These are phyloP conservation scores for Delphinus delphis DNA, from an alignment of 2,113 vertebrate genomes.

Conservation along the genomic window DNA sequence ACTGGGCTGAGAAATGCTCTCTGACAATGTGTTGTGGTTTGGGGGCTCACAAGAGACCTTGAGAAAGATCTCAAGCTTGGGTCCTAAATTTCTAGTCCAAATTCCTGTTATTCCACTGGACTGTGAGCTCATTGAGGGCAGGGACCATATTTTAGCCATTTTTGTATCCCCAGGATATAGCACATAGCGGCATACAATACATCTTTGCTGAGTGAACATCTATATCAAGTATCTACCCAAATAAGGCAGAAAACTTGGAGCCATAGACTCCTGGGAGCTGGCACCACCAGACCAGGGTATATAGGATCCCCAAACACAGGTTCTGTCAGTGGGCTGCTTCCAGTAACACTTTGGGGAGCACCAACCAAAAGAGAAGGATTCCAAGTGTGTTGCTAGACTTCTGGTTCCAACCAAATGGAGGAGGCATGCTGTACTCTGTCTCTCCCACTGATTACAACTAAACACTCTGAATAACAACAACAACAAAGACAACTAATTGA, in stretches of 20 bases:
- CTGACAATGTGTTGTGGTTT: not conserved
- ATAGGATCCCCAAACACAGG: not conserved
- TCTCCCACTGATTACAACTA: not conserved
- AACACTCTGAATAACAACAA: not conserved
- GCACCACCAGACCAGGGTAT: not conserved
- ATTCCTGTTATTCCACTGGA: not conserved
- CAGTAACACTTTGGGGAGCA: not conserved
- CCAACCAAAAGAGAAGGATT: not conserved
- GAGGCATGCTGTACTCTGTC: not conserved
- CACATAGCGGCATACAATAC: not conserved
- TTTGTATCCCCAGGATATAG: not conserved
- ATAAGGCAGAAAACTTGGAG: conserved; percentile 3
- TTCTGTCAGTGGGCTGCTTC: not conserved
- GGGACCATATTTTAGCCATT: not conserved
- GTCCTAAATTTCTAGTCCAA: not conserved
- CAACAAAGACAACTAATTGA: not conserved
- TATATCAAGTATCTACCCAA: not conserved
- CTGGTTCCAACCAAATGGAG: not conserved
- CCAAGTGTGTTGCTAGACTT: not conserved
- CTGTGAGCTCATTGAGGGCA: not conserved
- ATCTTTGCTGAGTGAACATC: not conserved
- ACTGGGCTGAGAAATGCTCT: not conserved
- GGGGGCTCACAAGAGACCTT: not conserved
- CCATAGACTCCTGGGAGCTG: not conserved
- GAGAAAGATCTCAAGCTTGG: not conserved